Conservation (phyloP, 2,888 invertebrate species). For the Brassicogethes aeneus region DNA sequence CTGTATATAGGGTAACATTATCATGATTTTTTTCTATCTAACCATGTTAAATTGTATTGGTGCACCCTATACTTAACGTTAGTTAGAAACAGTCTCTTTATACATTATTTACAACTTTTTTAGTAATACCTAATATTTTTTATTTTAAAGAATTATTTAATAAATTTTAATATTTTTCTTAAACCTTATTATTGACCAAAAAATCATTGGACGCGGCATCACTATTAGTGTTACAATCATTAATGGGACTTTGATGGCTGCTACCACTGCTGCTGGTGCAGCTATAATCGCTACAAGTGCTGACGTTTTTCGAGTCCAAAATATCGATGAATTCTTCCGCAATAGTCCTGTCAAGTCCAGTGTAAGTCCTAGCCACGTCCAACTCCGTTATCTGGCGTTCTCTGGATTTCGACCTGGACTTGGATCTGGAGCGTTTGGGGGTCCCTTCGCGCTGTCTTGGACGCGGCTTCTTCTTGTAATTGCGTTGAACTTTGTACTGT, state of each 20-base stretch:
- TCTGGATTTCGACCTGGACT: slow-evolving; percentile 20
- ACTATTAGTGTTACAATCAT: slow-evolving; percentile 18
- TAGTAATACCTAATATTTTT: too few relatives aligned
- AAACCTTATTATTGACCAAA: slow-evolving; percentile 25
- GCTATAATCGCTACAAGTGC: slow-evolving; percentile 29
- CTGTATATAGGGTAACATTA: too few relatives aligned
- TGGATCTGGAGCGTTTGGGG: slow-evolving; percentile 20
- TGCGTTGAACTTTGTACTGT: slow-evolving; percentile 14
- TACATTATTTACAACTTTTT: too few relatives aligned
- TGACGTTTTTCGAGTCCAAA: slow-evolving; percentile 47
- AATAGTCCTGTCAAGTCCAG: slow-evolving; percentile 52
- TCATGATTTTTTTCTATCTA: too few relatives aligned
- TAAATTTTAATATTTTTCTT: too few relatives aligned
- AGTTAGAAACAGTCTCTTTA: too few relatives aligned
- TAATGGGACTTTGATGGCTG: slow-evolving; percentile 14
- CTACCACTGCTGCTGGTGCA: slow-evolving; percentile 19
- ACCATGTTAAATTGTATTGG: too few relatives aligned
- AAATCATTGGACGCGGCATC: slow-evolving; percentile 26
- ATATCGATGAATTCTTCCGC: slow-evolving; percentile 57
- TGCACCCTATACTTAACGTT: too few relatives aligned
- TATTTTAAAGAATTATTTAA: too few relatives aligned
- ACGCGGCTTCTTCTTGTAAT: slow-evolving; percentile 18
- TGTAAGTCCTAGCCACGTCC: slow-evolving; percentile 51
- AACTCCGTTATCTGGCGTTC: slow-evolving; percentile 39
- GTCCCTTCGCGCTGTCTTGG: slow-evolving; percentile 15